These are phyloP conservation scores for Eupithecia centaureata DNA, from an alignment of 2,888 invertebrate genomes.

Conservation along the genomic window DNA sequence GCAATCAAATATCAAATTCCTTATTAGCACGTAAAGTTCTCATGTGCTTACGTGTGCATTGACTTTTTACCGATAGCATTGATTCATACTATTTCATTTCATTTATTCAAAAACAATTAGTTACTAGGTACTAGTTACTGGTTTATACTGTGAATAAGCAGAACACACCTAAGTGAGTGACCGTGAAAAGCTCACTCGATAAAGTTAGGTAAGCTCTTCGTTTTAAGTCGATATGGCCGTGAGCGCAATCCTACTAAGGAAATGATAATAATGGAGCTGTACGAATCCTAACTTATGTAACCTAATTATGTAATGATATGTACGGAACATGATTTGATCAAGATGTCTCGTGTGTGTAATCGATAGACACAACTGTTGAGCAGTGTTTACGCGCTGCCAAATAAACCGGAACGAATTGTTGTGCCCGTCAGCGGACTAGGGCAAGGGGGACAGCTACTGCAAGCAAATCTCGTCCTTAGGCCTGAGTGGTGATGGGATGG, in stretches of 20 bases:
- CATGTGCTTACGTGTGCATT: not conserved
- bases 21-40: not conserved
- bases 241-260: not conserved
- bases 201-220: not conserved
- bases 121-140: no score
- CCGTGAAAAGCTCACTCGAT: not conserved
- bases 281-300: not conserved
- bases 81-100: not conserved
- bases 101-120: no score
- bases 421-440: slow-evolving; percentile 49
- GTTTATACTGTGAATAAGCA: not conserved
- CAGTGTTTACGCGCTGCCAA: slow-evolving; percentile 55
- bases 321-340: slow-evolving; percentile 16
- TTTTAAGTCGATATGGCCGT: not conserved
- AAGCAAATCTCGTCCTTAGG: slow-evolving; percentile 52
- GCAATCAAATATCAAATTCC: not conserved
- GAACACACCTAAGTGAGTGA: not conserved
- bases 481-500: slow-evolving; percentile 44
- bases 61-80: not conserved
- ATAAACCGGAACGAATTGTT: slow-evolving; percentile 66
- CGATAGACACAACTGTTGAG: slow-evolving; percentile 19
- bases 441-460: slow-evolving; percentile 37
- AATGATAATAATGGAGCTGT: not conserved
- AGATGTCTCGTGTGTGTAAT: slow-evolving; percentile 41
- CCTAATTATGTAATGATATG: no score